Conservation (phyloP, 92 coral and sea anemone species). For the Palythoa grandis region DNA sequence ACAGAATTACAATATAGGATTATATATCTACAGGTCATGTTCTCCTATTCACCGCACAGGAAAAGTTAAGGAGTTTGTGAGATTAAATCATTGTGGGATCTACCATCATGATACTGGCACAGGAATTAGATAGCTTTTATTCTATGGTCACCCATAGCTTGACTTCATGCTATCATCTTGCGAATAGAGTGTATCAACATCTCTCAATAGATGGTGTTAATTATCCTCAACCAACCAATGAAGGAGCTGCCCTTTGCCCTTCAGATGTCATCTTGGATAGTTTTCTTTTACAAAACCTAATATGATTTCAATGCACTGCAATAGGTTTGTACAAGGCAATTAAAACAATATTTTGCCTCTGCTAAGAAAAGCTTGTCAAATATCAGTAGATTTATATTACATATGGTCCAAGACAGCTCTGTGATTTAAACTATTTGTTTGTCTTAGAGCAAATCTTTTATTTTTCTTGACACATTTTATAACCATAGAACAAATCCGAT, state of each 20-base stretch:
- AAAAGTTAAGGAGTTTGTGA: neutral
- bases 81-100: neutral
- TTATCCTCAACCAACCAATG: slow-evolving; percentile 24
- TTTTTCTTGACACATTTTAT: slow-evolving; percentile 27
- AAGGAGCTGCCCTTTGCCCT: slow-evolving; percentile 18
- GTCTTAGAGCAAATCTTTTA: slow-evolving; percentile 11
- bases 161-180: slow-evolving; percentile 13
- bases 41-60: neutral
- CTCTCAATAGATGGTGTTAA: slow-evolving; percentile 32
- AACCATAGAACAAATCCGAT: neutral
- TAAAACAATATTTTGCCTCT: slow-evolving; percentile 36
- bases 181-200: slow-evolving; percentile 36
- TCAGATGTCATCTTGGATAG: slow-evolving; percentile 27
- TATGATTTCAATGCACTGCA: slow-evolving; percentile 20
- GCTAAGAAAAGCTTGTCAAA: slow-evolving; percentile 19
- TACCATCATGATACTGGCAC: neutral
- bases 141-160: slow-evolving; percentile 9
- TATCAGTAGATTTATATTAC: slow-evolving; percentile 34
- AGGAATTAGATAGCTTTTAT: neutral
- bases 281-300: slow-evolving; percentile 22
- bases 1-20: neutral
- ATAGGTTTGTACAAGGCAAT: slow-evolving; percentile 36
- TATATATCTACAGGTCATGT: neutral
- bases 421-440: slow-evolving; percentile 19
- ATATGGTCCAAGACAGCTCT: slow-evolving; percentile 22